These are phyloP conservation scores for Orchesellides sinensis DNA, from an alignment of 2,888 invertebrate genomes.

Conservation along the genomic window DNA sequence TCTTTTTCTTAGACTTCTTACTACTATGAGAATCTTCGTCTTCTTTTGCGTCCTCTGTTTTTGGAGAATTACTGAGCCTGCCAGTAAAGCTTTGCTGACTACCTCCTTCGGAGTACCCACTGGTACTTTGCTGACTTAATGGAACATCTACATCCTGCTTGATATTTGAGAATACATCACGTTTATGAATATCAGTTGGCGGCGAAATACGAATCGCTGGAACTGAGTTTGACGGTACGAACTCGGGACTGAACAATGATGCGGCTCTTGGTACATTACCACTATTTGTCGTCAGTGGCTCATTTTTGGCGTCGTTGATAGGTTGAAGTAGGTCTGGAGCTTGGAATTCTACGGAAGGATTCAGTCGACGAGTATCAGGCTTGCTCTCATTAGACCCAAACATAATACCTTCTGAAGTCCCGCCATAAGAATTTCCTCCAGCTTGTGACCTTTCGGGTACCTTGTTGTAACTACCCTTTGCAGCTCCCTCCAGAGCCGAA, in stretches of 20 bases:
- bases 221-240: slow-evolving; percentile 36
- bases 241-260: slow-evolving; percentile 65
- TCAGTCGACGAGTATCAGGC: slow-evolving; percentile 52
- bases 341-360: slow-evolving; percentile 56
- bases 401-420: slow-evolving; percentile 36
- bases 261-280: slow-evolving; percentile 31
- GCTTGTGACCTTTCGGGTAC: slow-evolving; percentile 33
- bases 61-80: slow-evolving; percentile 59
- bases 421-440: slow-evolving; percentile 28
- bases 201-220: slow-evolving; percentile 33
- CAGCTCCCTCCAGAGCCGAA: slow-evolving; percentile 29
- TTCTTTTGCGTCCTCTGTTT: slow-evolving; percentile 21
- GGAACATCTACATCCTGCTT: slow-evolving; percentile 36
- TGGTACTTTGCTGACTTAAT: slow-evolving; percentile 25
- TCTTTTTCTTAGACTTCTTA: slow-evolving; percentile 63
- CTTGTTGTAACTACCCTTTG: slow-evolving; percentile 13
- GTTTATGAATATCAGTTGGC: slow-evolving; percentile 40
- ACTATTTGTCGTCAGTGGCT: slow-evolving; percentile 22
- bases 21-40: slow-evolving; percentile 60
- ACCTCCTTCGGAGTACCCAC: slow-evolving; percentile 40
- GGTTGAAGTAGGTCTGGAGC: slow-evolving; percentile 59
- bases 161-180: slow-evolving; percentile 44
- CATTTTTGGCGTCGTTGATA: slow-evolving; percentile 38
- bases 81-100: slow-evolving; percentile 57
- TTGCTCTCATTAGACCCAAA: slow-evolving; percentile 53